Base-by-base conservation (phyloP, 53 echinoderm and acorn worm genomes). In the Echinarachnius parma region DNA sequence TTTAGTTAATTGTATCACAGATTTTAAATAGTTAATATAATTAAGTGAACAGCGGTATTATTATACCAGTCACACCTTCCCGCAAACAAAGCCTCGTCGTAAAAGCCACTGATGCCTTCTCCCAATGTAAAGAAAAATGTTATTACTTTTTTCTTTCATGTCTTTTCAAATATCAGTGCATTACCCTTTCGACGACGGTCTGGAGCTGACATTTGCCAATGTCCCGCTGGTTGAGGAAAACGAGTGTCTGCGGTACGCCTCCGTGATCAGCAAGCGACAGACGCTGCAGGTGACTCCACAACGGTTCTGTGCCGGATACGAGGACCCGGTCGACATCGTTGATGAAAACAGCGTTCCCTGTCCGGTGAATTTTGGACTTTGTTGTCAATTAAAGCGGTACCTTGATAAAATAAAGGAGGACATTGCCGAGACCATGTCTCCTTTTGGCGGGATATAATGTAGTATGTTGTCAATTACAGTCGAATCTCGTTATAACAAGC, bases 241-340 rank as follows among this genome's bases (percentile, higher is more conserved):
- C 1, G 75, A 83, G 2, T 91, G 91, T 30, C 30, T 30, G 14
- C 11, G 21, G 2, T 91, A 66, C 62, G 84, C 87, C 25, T 68
- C 76, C 0, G 75, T 48, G 30, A 76, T 83, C 13, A 67, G 86
- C 1, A 59, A 27, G 2, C 13, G 61, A 14, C 65, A 71, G n/a
- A 31, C 80, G 18, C 83, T 67, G 3, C 78, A 83, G 21, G 47
- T 86, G 16, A 91, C 86, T 21, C 62, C 77, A 4, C 71, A 91
- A 66, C 86, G 86, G 31, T n/a, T 91, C 14, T 91, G 91, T 34
- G 91, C 86, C 19, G 91, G 91, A 2, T 72, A 72, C 42, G 55
- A 56, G 44, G 57, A 56, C 22, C 55, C 36, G 16, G 35, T 37
- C 3, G 56, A 56, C 18, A 55, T 37, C 35, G 22, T 49, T 32